phyloP scores from a whole-genome alignment of 2,113 vertebrate genomes.

The Dinomys branickii region DNA sequence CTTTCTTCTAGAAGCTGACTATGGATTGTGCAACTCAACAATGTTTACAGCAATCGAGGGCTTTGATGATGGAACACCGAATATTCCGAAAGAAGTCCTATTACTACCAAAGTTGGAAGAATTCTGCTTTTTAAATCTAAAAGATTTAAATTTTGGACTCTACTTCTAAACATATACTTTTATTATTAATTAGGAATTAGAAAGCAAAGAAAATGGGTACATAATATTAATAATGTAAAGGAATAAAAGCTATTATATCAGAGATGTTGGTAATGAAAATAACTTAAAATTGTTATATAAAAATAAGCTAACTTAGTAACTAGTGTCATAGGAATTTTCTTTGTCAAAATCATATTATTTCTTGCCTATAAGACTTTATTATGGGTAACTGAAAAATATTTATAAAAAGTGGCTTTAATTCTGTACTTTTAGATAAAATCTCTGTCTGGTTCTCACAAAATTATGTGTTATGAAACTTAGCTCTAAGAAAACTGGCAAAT shows the following conservation, averaged over 20 bases:
- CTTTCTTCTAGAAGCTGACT: conserved; percentile 11
- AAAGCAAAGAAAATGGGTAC: conserved; percentile 34
- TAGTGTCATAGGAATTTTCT: conserved; percentile 22
- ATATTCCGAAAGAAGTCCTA: neutral
- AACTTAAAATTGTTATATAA: conserved; percentile 39
- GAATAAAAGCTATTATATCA: conserved; percentile 33
- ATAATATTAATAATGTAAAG: conserved; percentile 32
- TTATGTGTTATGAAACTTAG: neutral
- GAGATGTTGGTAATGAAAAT: conserved; percentile 50
- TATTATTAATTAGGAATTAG: conserved; percentile 18
- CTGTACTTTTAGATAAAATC: neutral
- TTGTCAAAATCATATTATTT: conserved; percentile 52
- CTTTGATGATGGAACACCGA: conserved; percentile 38
- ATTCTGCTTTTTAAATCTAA: conserved; percentile 64
- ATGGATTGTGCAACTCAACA: neutral
- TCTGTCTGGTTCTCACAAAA: conserved; percentile 44
- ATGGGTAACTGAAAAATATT: conserved; percentile 41
- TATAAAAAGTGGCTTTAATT: conserved; percentile 63
- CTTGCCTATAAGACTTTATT: neutral
- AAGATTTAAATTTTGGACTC: conserved; percentile 30
- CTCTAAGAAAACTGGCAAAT: conserved; percentile 1
- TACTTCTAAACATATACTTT: conserved; percentile 1
- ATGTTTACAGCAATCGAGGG: neutral
- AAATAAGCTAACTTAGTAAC: neutral
- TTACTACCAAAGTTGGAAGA: conserved; percentile 29